Percentiles rank a stretch among this genome's conserved stretches.
phyloP scores from a whole-genome alignment of 2,797 vertebrate genomes.

The Poeciliopsis presidionis region DNA sequence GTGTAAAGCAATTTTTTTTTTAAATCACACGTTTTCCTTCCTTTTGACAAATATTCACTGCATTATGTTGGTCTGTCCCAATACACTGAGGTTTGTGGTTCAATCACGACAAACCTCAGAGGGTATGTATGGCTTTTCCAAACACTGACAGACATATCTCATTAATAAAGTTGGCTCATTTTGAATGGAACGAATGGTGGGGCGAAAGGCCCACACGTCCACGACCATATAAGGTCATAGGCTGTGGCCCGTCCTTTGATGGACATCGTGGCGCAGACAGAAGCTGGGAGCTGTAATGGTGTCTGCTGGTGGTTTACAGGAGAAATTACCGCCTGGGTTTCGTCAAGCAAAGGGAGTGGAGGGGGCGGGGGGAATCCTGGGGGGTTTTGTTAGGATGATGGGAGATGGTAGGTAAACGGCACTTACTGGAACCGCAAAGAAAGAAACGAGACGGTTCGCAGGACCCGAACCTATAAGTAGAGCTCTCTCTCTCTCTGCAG shows the following conservation, averaged over 20 bases:
- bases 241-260: conserved; percentile 49
- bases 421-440: conserved; percentile 44
- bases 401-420: conserved; percentile 20
- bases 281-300: conserved; percentile 55
- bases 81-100: neutral
- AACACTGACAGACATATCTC: too few species aligned
- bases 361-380: conserved; percentile 14
- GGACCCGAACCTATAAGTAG: conserved; percentile 25
- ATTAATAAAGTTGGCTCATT: conserved; percentile 5
- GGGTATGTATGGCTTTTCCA: neutral
- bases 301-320: conserved; percentile 52
- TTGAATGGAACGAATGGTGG: conserved; percentile 51
- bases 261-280: conserved; percentile 50
- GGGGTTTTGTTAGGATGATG: neutral
- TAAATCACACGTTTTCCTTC: neutral
- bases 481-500: conserved; percentile 33
- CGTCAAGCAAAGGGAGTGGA: conserved; percentile 66
- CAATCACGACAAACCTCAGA: neutral
- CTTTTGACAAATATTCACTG: neutral
- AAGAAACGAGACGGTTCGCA: conserved; percentile 43
- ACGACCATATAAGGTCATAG: conserved; percentile 58
- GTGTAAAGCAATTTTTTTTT: neutral
- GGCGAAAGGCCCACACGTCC: conserved; percentile 21
- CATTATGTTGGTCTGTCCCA: neutral
- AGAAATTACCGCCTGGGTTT: conserved; percentile 68